Percentiles rank a stretch among this genome's conserved stretches.
These are phyloP conservation scores for Nomada ferruginata DNA, from an alignment of 2,888 invertebrate species.

Conservation along the genomic window DNA sequence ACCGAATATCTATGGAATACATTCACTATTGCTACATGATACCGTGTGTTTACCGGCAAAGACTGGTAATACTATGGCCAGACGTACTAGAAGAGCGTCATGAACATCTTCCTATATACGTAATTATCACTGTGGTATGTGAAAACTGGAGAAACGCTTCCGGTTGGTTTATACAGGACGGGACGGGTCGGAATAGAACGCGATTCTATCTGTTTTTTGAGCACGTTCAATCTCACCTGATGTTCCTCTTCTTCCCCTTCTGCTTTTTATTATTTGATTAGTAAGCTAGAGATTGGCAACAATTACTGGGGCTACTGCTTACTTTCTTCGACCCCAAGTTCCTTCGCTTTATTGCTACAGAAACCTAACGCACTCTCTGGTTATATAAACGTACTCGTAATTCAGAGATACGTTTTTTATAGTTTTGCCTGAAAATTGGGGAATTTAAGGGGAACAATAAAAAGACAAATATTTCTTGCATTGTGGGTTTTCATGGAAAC, in stretches of 20 bases:
- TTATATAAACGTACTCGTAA: conserved; percentile 13
- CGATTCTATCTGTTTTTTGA: conserved; percentile 40
- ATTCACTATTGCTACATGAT: not conserved
- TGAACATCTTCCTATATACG: conserved; percentile 76
- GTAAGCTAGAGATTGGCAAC: not conserved
- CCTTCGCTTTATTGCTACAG: conserved; percentile 18
- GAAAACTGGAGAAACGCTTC: conserved; percentile 83
- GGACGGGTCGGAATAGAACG: conserved; percentile 33
- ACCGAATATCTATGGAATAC: conserved; percentile 9
- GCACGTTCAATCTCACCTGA: not conserved
- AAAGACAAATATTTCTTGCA: not conserved
- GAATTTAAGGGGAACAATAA: conserved; percentile 2
- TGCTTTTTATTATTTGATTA: conserved; percentile 5
- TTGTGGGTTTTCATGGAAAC: conserved; percentile 2
- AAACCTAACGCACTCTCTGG: conserved; percentile 1
- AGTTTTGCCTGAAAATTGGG: not conserved
- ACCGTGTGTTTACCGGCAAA: conserved; percentile 5
- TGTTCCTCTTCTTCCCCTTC: not conserved
- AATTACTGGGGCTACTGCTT: conserved; percentile 20
- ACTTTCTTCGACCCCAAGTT: conserved; percentile 39
- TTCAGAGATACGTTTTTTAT: not conserved
- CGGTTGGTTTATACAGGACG: conserved; percentile 71
- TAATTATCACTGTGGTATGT: conserved; percentile 82
- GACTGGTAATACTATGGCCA: conserved; percentile 43
- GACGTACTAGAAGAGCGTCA: conserved; percentile 57